Evolutionary conservation across 2,113 vertebrate species (phyloP).

Genomic region (Alligator sinensis): DNA sequence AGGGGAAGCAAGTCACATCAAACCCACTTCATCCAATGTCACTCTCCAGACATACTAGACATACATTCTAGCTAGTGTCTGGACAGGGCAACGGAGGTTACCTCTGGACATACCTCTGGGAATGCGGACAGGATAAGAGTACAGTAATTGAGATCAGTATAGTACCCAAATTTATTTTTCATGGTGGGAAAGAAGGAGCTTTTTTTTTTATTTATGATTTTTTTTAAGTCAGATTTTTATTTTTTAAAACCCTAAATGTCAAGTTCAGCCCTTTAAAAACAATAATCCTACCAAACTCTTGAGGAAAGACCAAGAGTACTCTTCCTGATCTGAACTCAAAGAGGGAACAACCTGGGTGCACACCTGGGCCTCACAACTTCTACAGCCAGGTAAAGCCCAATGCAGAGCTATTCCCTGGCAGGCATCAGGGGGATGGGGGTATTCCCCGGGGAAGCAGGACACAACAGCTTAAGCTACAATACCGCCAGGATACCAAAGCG

Average conservation of each 20-base stretch:
- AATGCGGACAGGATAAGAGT: not conserved
- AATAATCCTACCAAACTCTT: not conserved
- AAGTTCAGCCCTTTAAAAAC: not conserved
- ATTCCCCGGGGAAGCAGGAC: not conserved
- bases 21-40: not conserved
- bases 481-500: not conserved
- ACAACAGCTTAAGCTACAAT: not conserved
- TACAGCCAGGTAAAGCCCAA: not conserved
- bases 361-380: too few species aligned
- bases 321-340: not conserved
- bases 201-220: too few species aligned
- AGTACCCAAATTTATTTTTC: not conserved
- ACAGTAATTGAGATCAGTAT: not conserved
- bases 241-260: too few species aligned
- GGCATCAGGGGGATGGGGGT: too few species aligned
- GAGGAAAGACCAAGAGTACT: accelerated
- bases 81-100: not conserved
- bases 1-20: not conserved
- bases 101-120: not conserved
- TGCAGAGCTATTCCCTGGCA: not conserved
- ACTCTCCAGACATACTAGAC: not conserved
- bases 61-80: not conserved
- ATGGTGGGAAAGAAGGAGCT: too few species aligned
- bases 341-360: too few species aligned
- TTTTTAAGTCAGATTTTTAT: too few species aligned